phyloP scores from a whole-genome alignment of 1,140 invertebrate species.

The Acyrthosiphon pisum region DNA sequence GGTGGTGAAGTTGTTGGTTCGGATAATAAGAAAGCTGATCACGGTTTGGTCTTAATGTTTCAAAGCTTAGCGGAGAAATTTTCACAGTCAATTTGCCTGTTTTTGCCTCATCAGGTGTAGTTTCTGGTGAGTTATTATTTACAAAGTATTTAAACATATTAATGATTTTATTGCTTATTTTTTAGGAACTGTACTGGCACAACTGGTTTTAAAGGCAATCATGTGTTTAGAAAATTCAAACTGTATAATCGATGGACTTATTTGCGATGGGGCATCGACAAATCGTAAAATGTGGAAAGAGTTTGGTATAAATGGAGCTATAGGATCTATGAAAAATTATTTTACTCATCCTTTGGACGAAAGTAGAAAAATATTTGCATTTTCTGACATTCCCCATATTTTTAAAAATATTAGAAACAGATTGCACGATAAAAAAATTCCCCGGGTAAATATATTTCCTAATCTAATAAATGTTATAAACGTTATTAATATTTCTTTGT shows the following conservation, averaged over 20 bases:
- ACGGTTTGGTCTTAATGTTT: neutral
- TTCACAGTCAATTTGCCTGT: neutral
- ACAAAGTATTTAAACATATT: neutral
- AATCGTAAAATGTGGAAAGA: neutral
- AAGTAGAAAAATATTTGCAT: neutral
- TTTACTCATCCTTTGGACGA: neutral
- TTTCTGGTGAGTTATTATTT: neutral
- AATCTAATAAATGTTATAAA: neutral
- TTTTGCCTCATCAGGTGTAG: neutral
- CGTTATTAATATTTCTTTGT: neutral
- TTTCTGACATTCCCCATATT: neutral
- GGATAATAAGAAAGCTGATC: neutral
- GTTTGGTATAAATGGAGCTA: neutral
- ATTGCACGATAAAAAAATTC: neutral
- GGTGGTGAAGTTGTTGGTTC: neutral
- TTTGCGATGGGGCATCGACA: neutral
- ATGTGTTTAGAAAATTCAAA: neutral
- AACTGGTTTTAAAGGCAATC: neutral
- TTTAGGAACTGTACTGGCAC: neutral
- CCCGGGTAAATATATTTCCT: neutral
- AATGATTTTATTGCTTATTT: neutral
- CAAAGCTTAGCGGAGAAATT: neutral
- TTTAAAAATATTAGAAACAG: neutral
- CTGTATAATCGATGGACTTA: neutral
- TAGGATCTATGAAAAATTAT: neutral